These are phyloP conservation scores for Thripadectes ignobilis DNA, from an alignment of 2,797 vertebrate species.

Conservation along the genomic window DNA sequence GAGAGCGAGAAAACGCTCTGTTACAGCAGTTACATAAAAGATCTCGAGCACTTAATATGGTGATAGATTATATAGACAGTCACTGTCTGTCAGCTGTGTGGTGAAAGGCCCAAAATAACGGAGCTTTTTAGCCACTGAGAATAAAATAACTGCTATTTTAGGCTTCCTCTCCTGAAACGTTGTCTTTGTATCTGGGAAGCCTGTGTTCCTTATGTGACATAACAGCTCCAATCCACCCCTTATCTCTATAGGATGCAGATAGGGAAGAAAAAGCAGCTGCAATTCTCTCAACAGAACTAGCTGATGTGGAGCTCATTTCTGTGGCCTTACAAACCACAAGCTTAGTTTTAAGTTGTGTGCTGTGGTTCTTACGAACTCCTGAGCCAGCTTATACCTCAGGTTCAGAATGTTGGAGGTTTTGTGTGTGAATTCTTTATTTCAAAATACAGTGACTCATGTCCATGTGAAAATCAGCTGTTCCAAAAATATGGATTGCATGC, in stretches of 20 bases:
- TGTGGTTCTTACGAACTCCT: not conserved
- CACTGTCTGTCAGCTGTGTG: not conserved
- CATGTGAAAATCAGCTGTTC: not conserved
- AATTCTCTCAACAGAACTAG: not conserved
- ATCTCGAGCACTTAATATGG: accelerated
- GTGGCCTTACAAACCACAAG: not conserved
- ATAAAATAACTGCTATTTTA: not conserved
- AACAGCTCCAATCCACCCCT: not conserved
- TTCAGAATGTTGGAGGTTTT: not conserved
- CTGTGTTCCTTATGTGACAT: not conserved
- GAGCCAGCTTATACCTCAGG: not conserved
- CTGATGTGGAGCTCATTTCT: not conserved
- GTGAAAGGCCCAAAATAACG: not conserved
- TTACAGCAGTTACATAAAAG: not conserved
- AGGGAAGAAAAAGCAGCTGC: not conserved
- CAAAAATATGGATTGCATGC: not conserved
- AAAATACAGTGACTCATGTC: conserved; percentile 42
- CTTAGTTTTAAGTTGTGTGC: not conserved
- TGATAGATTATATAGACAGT: too few relatives aligned
- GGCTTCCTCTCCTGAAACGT: not conserved
- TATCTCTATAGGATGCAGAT: not conserved
- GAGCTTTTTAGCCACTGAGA: not conserved
- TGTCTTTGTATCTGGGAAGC: not conserved
- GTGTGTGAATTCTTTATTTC: conserved; percentile 21
- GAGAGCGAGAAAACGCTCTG: not conserved